phyloP scores from a whole-genome alignment of 2,113 vertebrate species.

The Anguilla rostrata region DNA sequence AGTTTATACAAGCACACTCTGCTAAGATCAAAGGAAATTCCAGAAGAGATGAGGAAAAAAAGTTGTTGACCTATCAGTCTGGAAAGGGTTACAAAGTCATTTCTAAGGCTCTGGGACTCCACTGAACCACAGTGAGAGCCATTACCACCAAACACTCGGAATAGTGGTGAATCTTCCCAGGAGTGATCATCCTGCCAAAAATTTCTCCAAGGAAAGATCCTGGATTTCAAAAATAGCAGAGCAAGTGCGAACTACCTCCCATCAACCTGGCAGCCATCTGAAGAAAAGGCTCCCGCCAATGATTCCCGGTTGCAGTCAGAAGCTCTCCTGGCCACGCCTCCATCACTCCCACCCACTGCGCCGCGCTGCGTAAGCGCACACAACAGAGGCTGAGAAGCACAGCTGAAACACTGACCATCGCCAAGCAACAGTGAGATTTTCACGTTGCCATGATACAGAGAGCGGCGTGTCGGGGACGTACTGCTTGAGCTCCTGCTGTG shows the following conservation, averaged over 20 bases:
- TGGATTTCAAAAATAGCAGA: not conserved
- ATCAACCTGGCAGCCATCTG: not conserved
- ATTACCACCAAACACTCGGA: no score
- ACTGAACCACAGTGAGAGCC: no score
- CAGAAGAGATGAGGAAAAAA: no score
- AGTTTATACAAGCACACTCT: no score
- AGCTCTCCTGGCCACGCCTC: not conserved
- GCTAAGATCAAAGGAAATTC: no score
- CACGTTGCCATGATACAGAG: not conserved
- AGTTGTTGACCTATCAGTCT: no score
- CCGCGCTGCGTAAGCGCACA: not conserved
- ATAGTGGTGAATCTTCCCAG: no score
- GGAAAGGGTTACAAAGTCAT: no score
- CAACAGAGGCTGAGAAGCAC: no score
- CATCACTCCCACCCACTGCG: not conserved
- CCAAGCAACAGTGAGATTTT: not conserved
- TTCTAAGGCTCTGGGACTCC: no score
- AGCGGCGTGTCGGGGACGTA: not conserved
- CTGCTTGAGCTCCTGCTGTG: not conserved
- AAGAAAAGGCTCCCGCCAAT: not conserved
- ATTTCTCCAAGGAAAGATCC: not conserved
- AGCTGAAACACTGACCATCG: not conserved
- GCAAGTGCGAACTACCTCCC: not conserved
- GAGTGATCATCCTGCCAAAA: no score
- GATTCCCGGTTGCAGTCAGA: not conserved